Base-by-base conservation (phyloP, 2,797 vertebrate genomes). In the Sebastes matsubarae region DNA sequence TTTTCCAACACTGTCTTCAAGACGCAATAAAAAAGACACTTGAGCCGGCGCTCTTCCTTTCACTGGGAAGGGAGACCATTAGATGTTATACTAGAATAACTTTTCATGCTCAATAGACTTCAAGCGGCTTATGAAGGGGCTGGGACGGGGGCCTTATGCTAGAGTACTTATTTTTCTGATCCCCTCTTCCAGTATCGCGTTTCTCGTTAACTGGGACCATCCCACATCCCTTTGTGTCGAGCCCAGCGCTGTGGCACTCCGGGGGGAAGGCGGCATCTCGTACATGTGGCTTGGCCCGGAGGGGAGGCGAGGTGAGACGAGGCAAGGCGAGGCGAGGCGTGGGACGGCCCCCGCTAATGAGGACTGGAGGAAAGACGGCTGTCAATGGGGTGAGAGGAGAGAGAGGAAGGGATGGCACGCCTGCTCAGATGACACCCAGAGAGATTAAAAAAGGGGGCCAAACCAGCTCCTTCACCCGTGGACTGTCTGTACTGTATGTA, bases 61-160 rank as follows among this genome's bases (percentile, higher is more conserved):
- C 90, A 92, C 90, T 89, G 88, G 88, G 91, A 92, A 83, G 72
- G 74, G 85, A 94, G 92, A 91, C 93, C 86, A 95, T 96, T 95
- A 95, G 94, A 96, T 94, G 95, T 94, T 94, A 90, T 91, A 94
- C 94, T 93, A 93, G 90, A 95, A 95, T 92, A 96, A 96, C 95
- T 93, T 94, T 93, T 96, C 93, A 96, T 92, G 95, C 94, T 94
- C 93, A 94, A 95, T 95, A 95, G 92, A 95, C 92, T 95, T 94
- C 91, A 92, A 94, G 95, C 88, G 34, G 89, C 91, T 95, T 94
- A 94, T 94, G 92, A 90, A 92, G 84, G 20, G 77, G 64, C 80
- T 71, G 89, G 79, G 85, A 81, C 70, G n/a, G 82, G 82, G 81
- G 75, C 84, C 92, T 93, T 81, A 94, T 95, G 94, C 91, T 94